Percentiles rank a stretch among this genome's conserved stretches.
Conservation (phyloP, 1,140 invertebrate species). For the Oryzaephilus surinamensis region DNA sequence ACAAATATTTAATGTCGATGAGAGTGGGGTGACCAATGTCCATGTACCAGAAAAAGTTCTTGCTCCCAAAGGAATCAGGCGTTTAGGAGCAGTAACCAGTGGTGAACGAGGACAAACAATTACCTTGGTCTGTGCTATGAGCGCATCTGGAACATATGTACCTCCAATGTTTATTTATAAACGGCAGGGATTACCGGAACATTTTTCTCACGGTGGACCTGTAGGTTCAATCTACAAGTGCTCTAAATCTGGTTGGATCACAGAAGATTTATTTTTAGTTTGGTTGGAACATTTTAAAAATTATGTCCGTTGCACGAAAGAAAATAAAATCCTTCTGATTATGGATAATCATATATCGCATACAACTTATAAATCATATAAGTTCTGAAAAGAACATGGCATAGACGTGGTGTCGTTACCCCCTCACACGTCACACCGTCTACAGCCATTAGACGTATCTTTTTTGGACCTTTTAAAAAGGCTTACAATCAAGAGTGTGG, state of each 20-base stretch:
- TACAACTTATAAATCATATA: constrained; percentile 17
- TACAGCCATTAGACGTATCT: constrained; percentile 6
- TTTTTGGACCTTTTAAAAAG: constrained; percentile 23
- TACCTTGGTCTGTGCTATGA: constrained; percentile 27
- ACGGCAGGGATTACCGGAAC: constrained; percentile 4
- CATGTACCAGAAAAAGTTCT: constrained; percentile 37
- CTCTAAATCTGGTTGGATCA: constrained; percentile 29
- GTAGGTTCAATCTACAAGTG: constrained; percentile 3
- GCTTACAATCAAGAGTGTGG: constrained; percentile 10
- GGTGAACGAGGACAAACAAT: constrained; percentile 29
- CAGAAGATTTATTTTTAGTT: constrained; percentile 17
- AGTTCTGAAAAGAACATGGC: constrained; percentile 19
- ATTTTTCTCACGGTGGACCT: constrained; percentile 2
- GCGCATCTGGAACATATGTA: constrained; percentile 25
- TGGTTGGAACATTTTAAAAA: constrained; percentile 31
- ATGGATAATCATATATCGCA: constrained; percentile 35
- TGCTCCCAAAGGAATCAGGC: constrained; percentile 31
- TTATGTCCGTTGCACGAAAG: too few relatives aligned
- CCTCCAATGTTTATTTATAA: constrained; percentile 26
- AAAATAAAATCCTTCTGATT: constrained; percentile 27
- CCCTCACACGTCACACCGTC: constrained; percentile 7
- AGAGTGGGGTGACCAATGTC: constrained; percentile 36
- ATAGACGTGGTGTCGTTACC: not conserved
- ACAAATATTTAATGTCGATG: constrained; percentile 37
- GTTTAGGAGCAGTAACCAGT: constrained; percentile 36